Evolutionary conservation across 2,113 vertebrate genomes (phyloP).

Genomic region (Takifugu bimaculatus): DNA sequence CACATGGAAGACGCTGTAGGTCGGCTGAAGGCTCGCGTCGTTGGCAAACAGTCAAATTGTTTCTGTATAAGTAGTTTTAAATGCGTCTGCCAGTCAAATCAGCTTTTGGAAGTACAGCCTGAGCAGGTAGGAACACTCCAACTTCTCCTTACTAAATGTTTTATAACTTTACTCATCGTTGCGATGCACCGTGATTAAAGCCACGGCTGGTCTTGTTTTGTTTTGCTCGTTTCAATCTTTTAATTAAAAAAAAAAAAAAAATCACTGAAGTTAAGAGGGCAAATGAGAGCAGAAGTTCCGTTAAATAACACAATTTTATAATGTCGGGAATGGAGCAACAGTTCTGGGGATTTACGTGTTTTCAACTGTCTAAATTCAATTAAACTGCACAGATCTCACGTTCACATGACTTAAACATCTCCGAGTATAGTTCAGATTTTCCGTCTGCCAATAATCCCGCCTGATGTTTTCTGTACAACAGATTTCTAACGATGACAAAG

Average conservation of each 20-base stretch:
- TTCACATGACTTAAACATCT: too few relatives aligned
- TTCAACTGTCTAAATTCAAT: too few relatives aligned
- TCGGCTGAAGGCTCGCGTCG: not conserved
- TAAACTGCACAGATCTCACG: too few relatives aligned
- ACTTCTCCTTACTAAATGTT: not conserved
- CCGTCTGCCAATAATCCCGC: not conserved
- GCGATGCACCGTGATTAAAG: too few relatives aligned
- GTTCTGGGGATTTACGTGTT: too few relatives aligned
- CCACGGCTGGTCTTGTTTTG: too few relatives aligned
- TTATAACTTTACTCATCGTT: not conserved
- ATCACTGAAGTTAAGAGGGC: too few relatives aligned
- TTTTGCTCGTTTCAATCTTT: too few relatives aligned
- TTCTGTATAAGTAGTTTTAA: not conserved
- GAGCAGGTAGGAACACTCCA: not conserved
- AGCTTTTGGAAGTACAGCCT: not conserved
- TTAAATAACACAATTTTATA: too few relatives aligned
- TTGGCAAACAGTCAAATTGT: conserved; percentile 31
- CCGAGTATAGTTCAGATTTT: not conserved
- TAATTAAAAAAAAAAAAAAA: too few relatives aligned
- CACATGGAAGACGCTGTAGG: conserved; percentile 25
- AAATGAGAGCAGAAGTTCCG: too few relatives aligned
- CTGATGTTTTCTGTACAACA: not conserved
- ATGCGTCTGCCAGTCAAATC: conserved; percentile 14
- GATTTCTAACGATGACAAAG: conserved; percentile 3
- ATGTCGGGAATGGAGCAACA: too few relatives aligned